phyloP scores from a whole-genome alignment of 2,797 vertebrate species.

The Peromyscus eremicus region DNA sequence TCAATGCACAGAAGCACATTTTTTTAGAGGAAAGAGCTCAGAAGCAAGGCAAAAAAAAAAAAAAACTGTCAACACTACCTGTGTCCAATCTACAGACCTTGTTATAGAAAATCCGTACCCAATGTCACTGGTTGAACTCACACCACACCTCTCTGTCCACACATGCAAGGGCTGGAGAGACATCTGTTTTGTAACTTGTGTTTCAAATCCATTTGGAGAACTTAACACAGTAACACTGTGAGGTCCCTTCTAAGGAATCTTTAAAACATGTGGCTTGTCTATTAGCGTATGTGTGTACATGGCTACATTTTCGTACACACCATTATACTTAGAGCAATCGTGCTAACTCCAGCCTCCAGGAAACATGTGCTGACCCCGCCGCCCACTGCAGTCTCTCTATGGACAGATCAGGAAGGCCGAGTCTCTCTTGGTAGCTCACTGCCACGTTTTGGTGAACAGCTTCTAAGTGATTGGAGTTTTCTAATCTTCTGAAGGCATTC shows the following conservation, averaged over 20 bases:
- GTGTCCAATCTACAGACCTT: background rate
- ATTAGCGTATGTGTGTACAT: background rate
- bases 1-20: background rate
- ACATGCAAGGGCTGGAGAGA: background rate
- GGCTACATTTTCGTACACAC: background rate
- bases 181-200: background rate
- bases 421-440: background rate
- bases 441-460: background rate
- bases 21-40: background rate
- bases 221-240: background rate
- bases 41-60: background rate
- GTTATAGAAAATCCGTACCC: background rate
- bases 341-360: background rate
- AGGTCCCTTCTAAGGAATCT: conserved; percentile 13
- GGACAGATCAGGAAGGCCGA: background rate
- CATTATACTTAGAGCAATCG: background rate
- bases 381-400: background rate
- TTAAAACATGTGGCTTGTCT: background rate
- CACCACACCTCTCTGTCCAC: background rate
- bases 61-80: background rate
- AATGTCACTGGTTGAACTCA: background rate
- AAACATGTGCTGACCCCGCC: background rate
- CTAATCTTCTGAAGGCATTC: background rate
- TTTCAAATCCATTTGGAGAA: conserved; percentile 48
- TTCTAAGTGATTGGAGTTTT: background rate